Evolutionary conservation across 2,888 invertebrate genomes (phyloP).

Genomic region (Caradrina kadenii): DNA sequence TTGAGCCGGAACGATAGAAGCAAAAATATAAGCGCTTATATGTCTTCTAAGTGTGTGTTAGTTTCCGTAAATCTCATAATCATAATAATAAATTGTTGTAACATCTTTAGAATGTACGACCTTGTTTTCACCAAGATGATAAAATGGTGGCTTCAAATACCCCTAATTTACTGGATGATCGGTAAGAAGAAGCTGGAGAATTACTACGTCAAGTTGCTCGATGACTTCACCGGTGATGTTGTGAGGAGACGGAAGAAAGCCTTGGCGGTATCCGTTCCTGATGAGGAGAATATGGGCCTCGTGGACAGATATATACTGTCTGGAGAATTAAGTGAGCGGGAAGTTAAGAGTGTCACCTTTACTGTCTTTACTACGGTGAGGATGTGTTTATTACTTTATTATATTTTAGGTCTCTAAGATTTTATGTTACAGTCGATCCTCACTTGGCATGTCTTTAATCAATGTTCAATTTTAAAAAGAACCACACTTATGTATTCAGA

Average conservation of each 20-base stretch:
- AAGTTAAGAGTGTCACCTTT: conserved; percentile 76
- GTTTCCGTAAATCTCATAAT: too few relatives aligned
- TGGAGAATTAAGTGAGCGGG: conserved; percentile 73
- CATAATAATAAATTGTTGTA: too few relatives aligned
- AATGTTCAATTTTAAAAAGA: too few relatives aligned
- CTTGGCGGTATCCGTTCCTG: conserved; percentile 47
- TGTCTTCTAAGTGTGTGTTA: too few relatives aligned
- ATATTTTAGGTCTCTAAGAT: too few relatives aligned
- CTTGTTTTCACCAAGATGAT: conserved; percentile 79
- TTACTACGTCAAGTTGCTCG: conserved; percentile 62
- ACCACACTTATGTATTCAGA: too few relatives aligned
- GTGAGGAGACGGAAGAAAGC: conserved; percentile 70
- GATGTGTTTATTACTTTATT: conserved; percentile 41
- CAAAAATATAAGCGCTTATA: too few relatives aligned
- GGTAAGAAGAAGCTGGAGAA: conserved; percentile 69
- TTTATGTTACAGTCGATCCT: too few relatives aligned
- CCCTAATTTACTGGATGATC: conserved; percentile 74
- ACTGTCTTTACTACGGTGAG: conserved; percentile 82
- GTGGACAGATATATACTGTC: conserved; percentile 79
- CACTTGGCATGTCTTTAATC: too few relatives aligned
- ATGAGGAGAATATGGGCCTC: conserved; percentile 73
- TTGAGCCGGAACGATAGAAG: too few relatives aligned
- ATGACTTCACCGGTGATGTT: conserved; percentile 74
- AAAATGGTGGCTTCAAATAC: conserved; percentile 82
- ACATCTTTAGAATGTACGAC: conserved; percentile 72